Evolutionary conservation across 2,888 invertebrate genomes (phyloP).

Genomic region (Meganola albula): DNA sequence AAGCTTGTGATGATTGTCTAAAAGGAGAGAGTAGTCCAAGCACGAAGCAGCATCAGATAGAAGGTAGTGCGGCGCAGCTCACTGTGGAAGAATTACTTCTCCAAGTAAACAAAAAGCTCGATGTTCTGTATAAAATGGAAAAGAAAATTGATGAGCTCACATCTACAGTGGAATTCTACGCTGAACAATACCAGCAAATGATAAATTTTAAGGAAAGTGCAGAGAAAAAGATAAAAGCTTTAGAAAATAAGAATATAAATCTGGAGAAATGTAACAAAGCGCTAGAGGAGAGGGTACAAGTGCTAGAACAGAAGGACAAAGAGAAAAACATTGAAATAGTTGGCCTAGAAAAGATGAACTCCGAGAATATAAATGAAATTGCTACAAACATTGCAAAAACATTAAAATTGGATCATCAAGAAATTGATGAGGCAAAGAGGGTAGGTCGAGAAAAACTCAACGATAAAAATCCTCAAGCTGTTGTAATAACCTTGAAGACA

Average conservation of each 20-base stretch:
- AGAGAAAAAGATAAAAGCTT: slow-evolving; percentile 1
- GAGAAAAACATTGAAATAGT: slow-evolving; percentile 7
- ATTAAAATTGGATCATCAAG: slow-evolving; percentile 2
- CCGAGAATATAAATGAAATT: slow-evolving; percentile 2
- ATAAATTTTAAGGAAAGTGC: slow-evolving; percentile 1
- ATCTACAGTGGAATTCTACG: slow-evolving; percentile 2
- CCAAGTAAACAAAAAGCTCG: slow-evolving; percentile 1
- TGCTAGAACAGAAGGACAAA: not conserved
- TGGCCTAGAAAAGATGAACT: not conserved
- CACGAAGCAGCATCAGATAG: not conserved
- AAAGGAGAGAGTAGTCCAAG: not conserved
- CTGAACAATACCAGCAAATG: slow-evolving; percentile 1
- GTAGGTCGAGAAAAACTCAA: slow-evolving; percentile 13
- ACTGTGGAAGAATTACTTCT: not conserved
- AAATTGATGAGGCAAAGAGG: slow-evolving; percentile 12
- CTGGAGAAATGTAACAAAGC: slow-evolving; percentile 1
- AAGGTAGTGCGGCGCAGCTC: not conserved
- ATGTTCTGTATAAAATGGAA: not conserved
- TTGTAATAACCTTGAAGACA: slow-evolving; percentile 1
- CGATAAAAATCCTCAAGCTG: slow-evolving; percentile 2
- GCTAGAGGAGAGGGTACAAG: not conserved
- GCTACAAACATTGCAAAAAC: slow-evolving; percentile 1
- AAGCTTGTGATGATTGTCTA: not conserved
- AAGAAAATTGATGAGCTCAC: slow-evolving; percentile 2
- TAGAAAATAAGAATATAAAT: slow-evolving; percentile 4